These are phyloP conservation scores for Chamaea fasciata DNA, from an alignment of 2,113 vertebrate species.

Conservation along the genomic window DNA sequence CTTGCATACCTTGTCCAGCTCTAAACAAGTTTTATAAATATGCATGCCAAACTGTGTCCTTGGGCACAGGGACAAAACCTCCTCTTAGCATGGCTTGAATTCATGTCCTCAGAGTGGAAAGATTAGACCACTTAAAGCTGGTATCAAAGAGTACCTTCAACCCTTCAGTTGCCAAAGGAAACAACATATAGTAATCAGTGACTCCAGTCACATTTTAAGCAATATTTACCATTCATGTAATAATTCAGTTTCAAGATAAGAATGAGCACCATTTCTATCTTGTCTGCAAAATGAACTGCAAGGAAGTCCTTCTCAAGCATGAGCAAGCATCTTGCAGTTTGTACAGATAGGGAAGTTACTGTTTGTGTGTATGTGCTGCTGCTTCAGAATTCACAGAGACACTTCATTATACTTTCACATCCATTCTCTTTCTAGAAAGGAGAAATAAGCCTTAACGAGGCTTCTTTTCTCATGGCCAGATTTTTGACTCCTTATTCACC, in stretches of 20 bases:
- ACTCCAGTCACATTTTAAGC: neutral
- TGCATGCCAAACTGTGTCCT: neutral
- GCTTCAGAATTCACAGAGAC: neutral
- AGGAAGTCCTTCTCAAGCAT: neutral
- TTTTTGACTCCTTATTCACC: neutral
- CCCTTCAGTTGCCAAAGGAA: neutral
- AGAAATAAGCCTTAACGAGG: neutral
- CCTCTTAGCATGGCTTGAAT: neutral
- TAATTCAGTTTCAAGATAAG: neutral
- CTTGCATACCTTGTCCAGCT: neutral
- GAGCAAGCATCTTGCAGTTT: neutral
- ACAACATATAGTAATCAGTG: neutral
- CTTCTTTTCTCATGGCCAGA: neutral
- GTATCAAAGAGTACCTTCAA: neutral
- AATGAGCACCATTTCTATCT: neutral
- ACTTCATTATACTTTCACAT: neutral
- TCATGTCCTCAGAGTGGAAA: neutral
- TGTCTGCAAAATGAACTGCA: neutral
- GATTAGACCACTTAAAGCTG: neutral
- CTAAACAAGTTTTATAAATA: neutral
- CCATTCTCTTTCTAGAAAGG: neutral
- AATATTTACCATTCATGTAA: neutral
- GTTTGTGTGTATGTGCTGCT: neutral
- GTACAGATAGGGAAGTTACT: neutral
- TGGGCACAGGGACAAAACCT: neutral